Conservation (phyloP, 2,797 vertebrate species). For the Rachycentron canadum region DNA sequence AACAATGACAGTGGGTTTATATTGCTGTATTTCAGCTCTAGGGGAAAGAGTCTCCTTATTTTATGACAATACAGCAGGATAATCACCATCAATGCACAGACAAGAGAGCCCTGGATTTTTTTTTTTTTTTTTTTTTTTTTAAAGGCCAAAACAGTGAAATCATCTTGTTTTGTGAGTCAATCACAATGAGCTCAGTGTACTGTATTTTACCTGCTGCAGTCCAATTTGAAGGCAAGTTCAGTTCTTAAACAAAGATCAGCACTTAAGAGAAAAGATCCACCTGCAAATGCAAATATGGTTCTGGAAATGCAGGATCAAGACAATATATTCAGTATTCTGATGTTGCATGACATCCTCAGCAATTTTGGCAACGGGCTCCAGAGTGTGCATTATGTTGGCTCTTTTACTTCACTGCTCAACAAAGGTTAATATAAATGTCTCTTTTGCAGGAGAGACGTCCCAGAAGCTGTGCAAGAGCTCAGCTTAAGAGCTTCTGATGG, state of each 20-base stretch:
- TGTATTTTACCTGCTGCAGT: not conserved
- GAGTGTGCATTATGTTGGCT: not conserved
- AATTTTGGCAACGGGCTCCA: not conserved
- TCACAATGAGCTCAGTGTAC: not conserved
- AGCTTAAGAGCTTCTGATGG: conserved; percentile 12
- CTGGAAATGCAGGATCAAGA: not conserved
- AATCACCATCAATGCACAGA: conserved; percentile 10
- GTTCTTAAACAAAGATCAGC: not conserved
- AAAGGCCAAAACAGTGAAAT: not conserved
- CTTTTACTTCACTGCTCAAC: not conserved
- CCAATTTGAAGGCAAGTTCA: not conserved
- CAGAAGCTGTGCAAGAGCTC: conserved; percentile 9
- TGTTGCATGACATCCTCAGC: not conserved
- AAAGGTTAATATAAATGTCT: not conserved
- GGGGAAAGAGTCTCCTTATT: not conserved
- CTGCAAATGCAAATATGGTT: not conserved
- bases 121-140: not conserved
- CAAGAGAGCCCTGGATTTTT: not conserved
- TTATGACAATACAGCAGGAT: not conserved
- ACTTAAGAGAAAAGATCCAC: not conserved
- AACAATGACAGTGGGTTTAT: not conserved
- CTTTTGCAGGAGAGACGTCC: conserved; percentile 50
- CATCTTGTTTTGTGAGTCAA: not conserved
- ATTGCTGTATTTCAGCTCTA: not conserved
- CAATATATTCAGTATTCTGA: not conserved